Evolutionary conservation across 2,113 vertebrate genomes (phyloP), one percentile per base, ranked within the genome.

Genomic region (Nothocercus nigrocapillus): DNA sequence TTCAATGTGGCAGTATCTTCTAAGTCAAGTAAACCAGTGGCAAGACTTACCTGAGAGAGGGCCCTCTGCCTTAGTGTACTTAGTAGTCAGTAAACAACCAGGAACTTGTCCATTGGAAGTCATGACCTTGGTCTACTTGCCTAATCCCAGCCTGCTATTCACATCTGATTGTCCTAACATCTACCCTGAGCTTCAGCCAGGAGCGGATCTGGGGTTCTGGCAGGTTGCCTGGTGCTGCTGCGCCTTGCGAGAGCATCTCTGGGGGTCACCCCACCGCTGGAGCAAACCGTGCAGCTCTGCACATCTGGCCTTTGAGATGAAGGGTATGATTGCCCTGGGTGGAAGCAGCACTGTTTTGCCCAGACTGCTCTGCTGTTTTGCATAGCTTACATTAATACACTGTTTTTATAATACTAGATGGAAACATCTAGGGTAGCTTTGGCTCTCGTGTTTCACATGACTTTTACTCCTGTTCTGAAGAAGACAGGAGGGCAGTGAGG

Each of bases 351-450:
- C 18, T 74, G 61, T 45, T 42, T 90, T 69, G 11, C 14, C 19
- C 25, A 16, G 15, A 7, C 25, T 87, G 12, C 68, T 77, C 20
- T 0, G 0, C 5, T 86, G 10, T 63, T 77, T 17, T 0, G 0
- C 5, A 27, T 21, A 40, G 17, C 9, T 76, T 67, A 12, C 20
- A 20, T 53, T 66, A 81, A 8, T 5, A 34, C 0, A 1, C 3
- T 66, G 24, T 79, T 63, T 45, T 47, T 53, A 49, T 54, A 64
- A 64, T 25, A 25, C 21, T 59, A 74, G 16, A 36, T 40, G 89
- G 73, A 67, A 89, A 56, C 49, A 84, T 4, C 20, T 56, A 42
- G 30, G 59, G 51, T 56, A 66, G 51, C 27, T 84, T 78, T 78
- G 19, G 42, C 30, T 78, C 42, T 70, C 27, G 18, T 1, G 1